Evolutionary conservation across 2,888 invertebrate genomes (phyloP), one percentile per base, ranked within the genome.

Genomic region (Rhogogaster chlorosoma): DNA sequence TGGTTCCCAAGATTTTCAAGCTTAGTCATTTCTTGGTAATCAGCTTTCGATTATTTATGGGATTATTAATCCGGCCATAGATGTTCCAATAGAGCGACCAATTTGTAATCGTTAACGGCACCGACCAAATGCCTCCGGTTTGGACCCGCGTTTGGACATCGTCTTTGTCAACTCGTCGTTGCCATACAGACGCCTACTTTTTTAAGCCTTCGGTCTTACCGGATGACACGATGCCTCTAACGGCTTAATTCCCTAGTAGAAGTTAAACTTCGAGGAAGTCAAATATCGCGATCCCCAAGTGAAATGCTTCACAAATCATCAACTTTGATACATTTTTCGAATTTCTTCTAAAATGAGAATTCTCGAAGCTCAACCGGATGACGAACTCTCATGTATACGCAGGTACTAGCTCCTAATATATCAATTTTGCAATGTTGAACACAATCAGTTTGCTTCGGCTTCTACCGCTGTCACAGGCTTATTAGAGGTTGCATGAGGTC

Each of bases 21-120:
- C 83, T 29, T 53, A 29, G 84, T 80, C 87, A 86, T 83, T 87
- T 86, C 88, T 87, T 87, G 86, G 89, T 91, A 91, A 91, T 92
- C 91, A 91, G 90, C 91, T 91, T 92, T 91, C 90, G 90, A 92
- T 93, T 91, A 93, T 92, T 92, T 91, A 93, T 92, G 90, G 90
- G 90, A 89, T 89, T 91, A 91, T 92, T 92, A 92, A 92, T 92
- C 91, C 90, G 87, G 88, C 89, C 91, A 91, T 90, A 90, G 90
- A 83, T 70, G 91, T 89, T 89, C 91, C 90, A 89, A 92, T 92
- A 90, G 89, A 88, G 86, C 88, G 88, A 87, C 90, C 91, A 87
- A 93, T 93, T 93, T 93, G 91, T 92, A 92, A 93, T 93, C 92
- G 92, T 93, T 93, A 92, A 89, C 88, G 83, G 83, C 64, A 61